A percentile compares a stretch with the other conserved stretches of the same genome.
These are phyloP conservation scores for Sula dactylatra DNA, from an alignment of 2,113 vertebrate species.

Conservation along the genomic window DNA sequence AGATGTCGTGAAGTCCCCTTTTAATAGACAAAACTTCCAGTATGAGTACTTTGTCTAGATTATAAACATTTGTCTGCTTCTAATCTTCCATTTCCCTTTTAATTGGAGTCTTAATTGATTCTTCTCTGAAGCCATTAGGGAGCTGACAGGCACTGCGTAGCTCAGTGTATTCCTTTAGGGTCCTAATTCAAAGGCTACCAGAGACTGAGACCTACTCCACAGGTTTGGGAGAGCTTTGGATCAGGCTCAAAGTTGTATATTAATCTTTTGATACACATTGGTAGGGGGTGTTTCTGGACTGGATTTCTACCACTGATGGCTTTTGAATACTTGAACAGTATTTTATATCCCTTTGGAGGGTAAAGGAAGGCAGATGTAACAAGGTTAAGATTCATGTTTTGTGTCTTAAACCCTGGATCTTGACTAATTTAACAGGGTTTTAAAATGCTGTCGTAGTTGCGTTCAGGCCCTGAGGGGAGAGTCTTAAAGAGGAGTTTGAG, in stretches of 20 bases:
- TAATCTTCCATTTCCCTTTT: background rate
- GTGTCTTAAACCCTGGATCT: background rate
- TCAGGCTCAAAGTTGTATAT: background rate
- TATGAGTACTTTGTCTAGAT: background rate
- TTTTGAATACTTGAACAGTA: background rate
- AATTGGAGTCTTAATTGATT: constrained; percentile 17
- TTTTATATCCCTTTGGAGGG: background rate
- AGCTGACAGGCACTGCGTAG: background rate
- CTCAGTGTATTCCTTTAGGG: background rate
- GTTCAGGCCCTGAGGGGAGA: background rate
- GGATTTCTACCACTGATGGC: background rate
- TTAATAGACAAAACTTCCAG: background rate
- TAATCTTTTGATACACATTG: background rate
- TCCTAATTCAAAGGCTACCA: background rate
- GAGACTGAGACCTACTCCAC: background rate
- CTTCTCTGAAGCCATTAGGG: background rate
- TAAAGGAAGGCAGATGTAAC: background rate
- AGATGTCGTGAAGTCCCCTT: background rate
- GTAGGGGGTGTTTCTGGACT: background rate
- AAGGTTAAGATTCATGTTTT: background rate
- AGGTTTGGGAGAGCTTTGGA: background rate
- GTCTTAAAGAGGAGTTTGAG: background rate
- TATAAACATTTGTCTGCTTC: background rate
- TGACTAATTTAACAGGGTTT: background rate
- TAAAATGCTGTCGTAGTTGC: background rate